These are phyloP conservation scores for Orgyia antiqua DNA, from an alignment of 2,888 invertebrate species.

Conservation along the genomic window DNA sequence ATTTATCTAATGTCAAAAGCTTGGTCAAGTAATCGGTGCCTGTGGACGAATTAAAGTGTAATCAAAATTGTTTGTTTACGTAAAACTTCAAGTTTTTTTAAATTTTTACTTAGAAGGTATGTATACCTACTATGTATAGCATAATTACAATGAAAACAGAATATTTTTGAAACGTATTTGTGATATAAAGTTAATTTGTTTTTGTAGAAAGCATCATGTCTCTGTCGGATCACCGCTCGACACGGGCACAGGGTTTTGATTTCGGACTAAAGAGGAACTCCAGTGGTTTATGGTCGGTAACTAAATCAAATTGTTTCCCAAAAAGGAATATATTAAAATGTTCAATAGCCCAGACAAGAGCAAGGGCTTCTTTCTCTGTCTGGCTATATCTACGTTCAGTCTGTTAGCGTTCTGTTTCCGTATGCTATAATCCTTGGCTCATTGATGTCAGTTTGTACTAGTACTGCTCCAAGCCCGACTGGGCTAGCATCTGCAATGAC, in stretches of 20 bases:
- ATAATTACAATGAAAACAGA: no score
- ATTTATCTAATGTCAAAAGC: no score
- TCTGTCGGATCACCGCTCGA: no score
- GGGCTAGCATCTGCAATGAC: neutral
- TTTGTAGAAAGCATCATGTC: no score
- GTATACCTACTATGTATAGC: no score
- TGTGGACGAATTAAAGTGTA: no score
- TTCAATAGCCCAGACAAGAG: constrained; percentile 5
- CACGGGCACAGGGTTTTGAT: neutral
- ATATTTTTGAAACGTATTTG: no score
- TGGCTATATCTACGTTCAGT: constrained; percentile 19
- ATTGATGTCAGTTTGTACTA: neutral
- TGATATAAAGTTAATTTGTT: no score
- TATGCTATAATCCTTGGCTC: neutral
- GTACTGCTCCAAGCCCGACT: neutral
- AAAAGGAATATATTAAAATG: constrained; percentile 6
- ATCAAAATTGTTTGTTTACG: no score
- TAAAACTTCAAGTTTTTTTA: no score
- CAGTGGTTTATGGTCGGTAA: neutral
- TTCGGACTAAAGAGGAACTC: neutral
- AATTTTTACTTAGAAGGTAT: no score
- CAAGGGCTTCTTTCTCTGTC: constrained; percentile 7
- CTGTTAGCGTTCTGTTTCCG: neutral
- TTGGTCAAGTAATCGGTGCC: no score
- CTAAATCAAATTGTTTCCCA: neutral